Base-by-base conservation (phyloP, 2,113 vertebrate species). In the Muscicapa adusta region DNA sequence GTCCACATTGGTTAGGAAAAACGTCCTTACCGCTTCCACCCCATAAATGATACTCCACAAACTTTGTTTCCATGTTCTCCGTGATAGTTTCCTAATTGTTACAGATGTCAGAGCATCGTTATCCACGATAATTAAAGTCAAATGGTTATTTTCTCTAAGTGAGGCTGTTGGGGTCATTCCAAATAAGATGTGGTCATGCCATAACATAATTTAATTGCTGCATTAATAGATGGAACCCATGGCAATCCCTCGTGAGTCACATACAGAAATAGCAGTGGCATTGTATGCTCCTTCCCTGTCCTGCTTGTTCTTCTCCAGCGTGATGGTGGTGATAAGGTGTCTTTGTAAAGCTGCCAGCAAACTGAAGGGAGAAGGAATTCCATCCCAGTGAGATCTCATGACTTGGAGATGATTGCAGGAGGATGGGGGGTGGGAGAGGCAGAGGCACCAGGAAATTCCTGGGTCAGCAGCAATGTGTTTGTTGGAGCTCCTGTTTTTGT, bases 301-400 rank as follows among this genome's bases (percentile, higher is more conserved):
- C 58, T 40, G 45, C 28, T 61, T 48, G n/a, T 18, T 82, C 42
- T 14, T 33, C 26, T 61, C 31, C 4, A 1, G 26, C 2, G 0
- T 36, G 81, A 70, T 14, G 6, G 29, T 58, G 36, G 33, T 43
- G 61, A 85, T 38, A 91, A 82, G 38, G 36, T n/a, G 58, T 36
- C 78, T 85, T 85, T 95, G 50, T 88, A 71, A 67, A 76, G 51
- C 66, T 65, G 66, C 81, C 54, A 72, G 43, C 53, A 66, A 81
- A 42, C 66, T 34, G 66, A 72, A 66, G 34, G 42, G 26, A 58
- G 43, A 45, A 79, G 38, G 51, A 92, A 94, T 65, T 26, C 42
- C 63, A 51, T 47, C 50, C 70, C 58, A 70, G 48, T 1, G 15
- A 57, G 42, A 73, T 85, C 93, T 82, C 63, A 96, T 96, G 95